phyloP scores from a whole-genome alignment of 2,113 vertebrate species.

The Atherinomorus stipes region DNA sequence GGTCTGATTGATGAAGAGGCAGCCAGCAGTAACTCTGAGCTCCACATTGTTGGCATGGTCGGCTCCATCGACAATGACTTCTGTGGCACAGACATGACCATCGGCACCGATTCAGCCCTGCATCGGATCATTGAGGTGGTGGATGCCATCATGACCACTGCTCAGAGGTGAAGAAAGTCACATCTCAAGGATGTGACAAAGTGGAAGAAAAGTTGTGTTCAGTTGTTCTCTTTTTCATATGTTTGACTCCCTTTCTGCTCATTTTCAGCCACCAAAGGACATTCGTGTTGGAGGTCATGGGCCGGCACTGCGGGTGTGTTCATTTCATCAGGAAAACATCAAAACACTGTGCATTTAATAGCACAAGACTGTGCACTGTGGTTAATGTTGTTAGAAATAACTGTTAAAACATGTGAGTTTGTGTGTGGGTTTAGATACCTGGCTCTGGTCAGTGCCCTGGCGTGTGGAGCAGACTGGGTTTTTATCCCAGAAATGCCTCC shows the following conservation, averaged over 20 bases:
- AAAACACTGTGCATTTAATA: not conserved
- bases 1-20: slow-evolving; percentile 88
- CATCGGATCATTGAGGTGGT: slow-evolving; percentile 98
- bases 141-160: slow-evolving; percentile 98
- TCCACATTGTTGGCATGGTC: slow-evolving; percentile 99
- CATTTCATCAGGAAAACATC: not conserved
- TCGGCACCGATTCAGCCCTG: slow-evolving; percentile 96
- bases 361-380: too few relatives aligned
- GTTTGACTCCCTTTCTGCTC: not conserved
- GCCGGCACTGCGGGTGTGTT: slow-evolving; percentile 94
- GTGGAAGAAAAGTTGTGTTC: not conserved
- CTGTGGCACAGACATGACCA: slow-evolving; percentile 99
- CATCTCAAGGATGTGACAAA: not conserved
- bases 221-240: not conserved
- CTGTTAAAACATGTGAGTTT: not conserved
- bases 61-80: slow-evolving; percentile 99
- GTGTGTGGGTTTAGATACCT: slow-evolving; percentile 85
- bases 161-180: slow-evolving; percentile 88
- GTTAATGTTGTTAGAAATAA: not conserved
- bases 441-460: slow-evolving; percentile 94
- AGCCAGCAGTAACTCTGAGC: slow-evolving; percentile 77
- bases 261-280: slow-evolving; percentile 84
- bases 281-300: slow-evolving; percentile 92
- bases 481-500: slow-evolving; percentile 97
- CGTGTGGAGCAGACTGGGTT: slow-evolving; percentile 97